Conservation (phyloP, 1,140 invertebrate genomes). For the Drosophila subpulchrella region DNA sequence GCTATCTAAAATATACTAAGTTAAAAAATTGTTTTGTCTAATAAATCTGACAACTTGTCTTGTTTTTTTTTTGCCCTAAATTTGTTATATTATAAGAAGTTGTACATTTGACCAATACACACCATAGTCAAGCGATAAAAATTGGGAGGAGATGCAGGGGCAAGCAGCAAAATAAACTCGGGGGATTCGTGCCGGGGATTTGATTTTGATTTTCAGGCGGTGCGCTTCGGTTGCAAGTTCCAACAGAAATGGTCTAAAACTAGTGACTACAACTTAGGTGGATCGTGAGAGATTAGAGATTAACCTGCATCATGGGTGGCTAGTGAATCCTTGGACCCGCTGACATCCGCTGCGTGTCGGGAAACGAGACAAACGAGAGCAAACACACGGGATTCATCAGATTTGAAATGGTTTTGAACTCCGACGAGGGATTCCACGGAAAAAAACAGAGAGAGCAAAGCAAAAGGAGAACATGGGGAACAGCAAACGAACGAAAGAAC, state of each 20-base stretch:
- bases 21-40: no score
- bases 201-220: not conserved
- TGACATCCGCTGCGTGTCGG: slow-evolving; percentile 88
- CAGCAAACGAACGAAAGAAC: slow-evolving; percentile 51
- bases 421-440: slow-evolving; percentile 23
- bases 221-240: not conserved
- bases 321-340: slow-evolving; percentile 91
- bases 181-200: slow-evolving; percentile 24
- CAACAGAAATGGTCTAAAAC: slow-evolving; percentile 11
- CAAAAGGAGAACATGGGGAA: slow-evolving; percentile 21
- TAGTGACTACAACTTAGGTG: slow-evolving; percentile 2
- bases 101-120: not conserved
- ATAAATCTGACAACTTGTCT: no score
- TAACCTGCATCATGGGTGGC: slow-evolving; percentile 91
- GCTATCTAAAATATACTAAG: no score
- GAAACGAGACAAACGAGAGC: slow-evolving; percentile 62
- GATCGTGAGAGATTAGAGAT: slow-evolving; percentile 54
- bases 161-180: slow-evolving; percentile 1
- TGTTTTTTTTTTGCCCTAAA: no score
- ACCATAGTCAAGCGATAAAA: not conserved
- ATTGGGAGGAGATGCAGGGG: not conserved
- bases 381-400: slow-evolving; percentile 39
- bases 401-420: slow-evolving; percentile 29
- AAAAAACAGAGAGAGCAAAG: slow-evolving; percentile 35
- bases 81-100: not conserved